Percentiles rank a stretch among this genome's conserved stretches.
These are phyloP conservation scores for Chaetodon trifascialis DNA, from an alignment of 2,113 vertebrate genomes.

Conservation along the genomic window DNA sequence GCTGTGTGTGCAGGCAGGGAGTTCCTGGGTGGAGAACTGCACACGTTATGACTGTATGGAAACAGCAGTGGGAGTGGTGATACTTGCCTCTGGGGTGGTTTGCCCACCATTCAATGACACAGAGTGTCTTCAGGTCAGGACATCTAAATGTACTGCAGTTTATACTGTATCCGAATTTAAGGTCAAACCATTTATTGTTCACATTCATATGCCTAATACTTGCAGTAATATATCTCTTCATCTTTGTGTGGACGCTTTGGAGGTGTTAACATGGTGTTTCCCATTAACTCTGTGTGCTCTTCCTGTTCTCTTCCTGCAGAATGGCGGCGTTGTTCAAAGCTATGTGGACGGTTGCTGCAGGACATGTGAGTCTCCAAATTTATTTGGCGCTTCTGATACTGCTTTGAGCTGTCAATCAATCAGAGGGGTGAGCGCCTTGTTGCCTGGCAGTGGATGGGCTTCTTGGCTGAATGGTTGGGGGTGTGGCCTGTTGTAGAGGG, in stretches of 20 bases:
- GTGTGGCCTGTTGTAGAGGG: constrained; percentile 82
- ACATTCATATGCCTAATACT: background rate
- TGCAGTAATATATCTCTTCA: background rate
- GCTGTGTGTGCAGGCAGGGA: constrained; percentile 87
- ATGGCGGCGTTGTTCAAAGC: constrained; percentile 91
- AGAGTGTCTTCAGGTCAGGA: constrained; percentile 95
- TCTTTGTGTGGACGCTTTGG: background rate
- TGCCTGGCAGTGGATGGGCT: constrained; percentile 82
- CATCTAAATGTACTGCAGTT: background rate
- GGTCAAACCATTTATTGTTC: background rate
- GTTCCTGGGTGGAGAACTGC: constrained; percentile 94
- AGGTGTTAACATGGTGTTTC: background rate
- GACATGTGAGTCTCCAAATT: constrained; percentile 92
- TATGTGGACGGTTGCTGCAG: constrained; percentile 97
- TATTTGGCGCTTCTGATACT: constrained; percentile 75
- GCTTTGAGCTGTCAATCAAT: constrained; percentile 81
- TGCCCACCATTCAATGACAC: constrained; percentile 98
- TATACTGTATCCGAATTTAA: background rate
- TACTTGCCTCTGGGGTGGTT: constrained; percentile 90
- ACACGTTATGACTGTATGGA: constrained; percentile 92
- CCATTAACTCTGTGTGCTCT: background rate
- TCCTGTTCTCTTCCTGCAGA: constrained; percentile 85
- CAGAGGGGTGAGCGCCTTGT: constrained; percentile 78
- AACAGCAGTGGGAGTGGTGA: constrained; percentile 87
- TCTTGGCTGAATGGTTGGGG: constrained; percentile 78